A percentile compares a stretch with the other conserved stretches of the same genome.
Conservation (phyloP, 2,797 vertebrate genomes). For the Sebastes nivosus region DNA sequence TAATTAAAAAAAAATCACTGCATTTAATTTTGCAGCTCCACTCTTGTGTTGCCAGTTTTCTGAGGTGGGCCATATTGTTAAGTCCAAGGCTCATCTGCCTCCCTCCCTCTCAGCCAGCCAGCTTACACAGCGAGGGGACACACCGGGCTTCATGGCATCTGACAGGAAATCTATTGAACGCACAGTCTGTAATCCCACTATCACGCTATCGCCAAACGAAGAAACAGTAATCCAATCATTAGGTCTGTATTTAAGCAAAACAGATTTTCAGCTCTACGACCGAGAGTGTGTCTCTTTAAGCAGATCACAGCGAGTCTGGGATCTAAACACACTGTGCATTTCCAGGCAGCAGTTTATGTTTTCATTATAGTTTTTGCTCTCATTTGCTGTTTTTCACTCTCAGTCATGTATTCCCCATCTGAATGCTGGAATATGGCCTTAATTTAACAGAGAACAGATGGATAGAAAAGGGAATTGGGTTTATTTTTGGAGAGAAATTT, state of each 20-base stretch:
- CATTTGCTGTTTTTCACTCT: constrained; percentile 11
- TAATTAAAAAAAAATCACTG: neutral
- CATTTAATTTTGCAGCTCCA: neutral
- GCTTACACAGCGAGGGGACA: constrained; percentile 80
- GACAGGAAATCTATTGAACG: constrained; percentile 91
- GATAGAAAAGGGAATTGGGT: neutral
- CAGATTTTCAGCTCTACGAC: constrained; percentile 47
- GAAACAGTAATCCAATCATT: constrained; percentile 87
- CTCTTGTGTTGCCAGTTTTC: constrained; percentile 8
- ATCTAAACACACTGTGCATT: neutral
- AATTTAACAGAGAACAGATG: constrained; percentile 27
- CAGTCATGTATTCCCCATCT: neutral
- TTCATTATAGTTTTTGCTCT: constrained; percentile 12
- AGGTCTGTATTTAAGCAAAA: constrained; percentile 72
- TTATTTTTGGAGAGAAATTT: constrained; percentile 16
- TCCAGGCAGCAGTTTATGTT: constrained; percentile 1
- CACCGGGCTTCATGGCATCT: constrained; percentile 86
- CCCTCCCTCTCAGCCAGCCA: constrained; percentile 46
- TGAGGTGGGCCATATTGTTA: constrained; percentile 37
- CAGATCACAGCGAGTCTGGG: constrained; percentile 29
- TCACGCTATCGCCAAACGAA: constrained; percentile 83
- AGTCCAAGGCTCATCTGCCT: constrained; percentile 41
- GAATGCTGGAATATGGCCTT: neutral
- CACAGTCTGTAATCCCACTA: constrained; percentile 86
- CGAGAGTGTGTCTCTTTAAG: constrained; percentile 39